Evolutionary conservation across 2,113 vertebrate species (phyloP).

Genomic region (Lycaon pictus): DNA sequence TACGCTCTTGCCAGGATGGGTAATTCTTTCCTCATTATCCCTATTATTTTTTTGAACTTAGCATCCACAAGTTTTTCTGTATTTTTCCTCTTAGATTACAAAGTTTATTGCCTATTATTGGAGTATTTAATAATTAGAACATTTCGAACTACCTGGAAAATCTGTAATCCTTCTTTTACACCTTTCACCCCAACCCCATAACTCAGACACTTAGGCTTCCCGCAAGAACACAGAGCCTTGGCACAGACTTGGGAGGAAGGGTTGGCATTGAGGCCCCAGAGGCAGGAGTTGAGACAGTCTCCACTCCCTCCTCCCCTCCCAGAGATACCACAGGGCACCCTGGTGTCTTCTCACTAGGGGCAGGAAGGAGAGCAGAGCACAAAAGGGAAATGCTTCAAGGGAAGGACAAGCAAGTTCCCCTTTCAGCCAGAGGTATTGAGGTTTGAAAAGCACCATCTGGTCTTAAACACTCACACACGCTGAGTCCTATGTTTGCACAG

Average conservation of each 20-base stretch:
- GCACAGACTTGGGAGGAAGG: neutral
- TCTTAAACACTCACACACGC: neutral
- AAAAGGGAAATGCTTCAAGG: neutral
- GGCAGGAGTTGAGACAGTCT: neutral
- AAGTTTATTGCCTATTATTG: neutral
- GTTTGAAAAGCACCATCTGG: neutral
- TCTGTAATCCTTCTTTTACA: neutral
- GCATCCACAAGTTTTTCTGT: neutral
- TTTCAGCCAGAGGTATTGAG: neutral
- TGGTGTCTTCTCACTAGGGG: neutral
- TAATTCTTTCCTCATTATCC: neutral
- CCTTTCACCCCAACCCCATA: neutral
- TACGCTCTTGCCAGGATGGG: fast-evolving
- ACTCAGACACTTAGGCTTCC: neutral
- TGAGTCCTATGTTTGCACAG: no score
- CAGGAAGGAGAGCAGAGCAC: neutral
- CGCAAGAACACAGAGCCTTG: neutral
- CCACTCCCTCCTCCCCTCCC: neutral
- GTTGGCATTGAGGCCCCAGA: neutral
- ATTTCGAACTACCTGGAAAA: neutral
- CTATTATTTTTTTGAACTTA: neutral
- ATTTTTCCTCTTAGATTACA: neutral
- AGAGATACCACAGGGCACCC: neutral
- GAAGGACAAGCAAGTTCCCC: neutral
- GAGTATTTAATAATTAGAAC: neutral